Evolutionary conservation across 2,888 invertebrate genomes (phyloP).

Genomic region (Stenoptilia bipunctidactyla): DNA sequence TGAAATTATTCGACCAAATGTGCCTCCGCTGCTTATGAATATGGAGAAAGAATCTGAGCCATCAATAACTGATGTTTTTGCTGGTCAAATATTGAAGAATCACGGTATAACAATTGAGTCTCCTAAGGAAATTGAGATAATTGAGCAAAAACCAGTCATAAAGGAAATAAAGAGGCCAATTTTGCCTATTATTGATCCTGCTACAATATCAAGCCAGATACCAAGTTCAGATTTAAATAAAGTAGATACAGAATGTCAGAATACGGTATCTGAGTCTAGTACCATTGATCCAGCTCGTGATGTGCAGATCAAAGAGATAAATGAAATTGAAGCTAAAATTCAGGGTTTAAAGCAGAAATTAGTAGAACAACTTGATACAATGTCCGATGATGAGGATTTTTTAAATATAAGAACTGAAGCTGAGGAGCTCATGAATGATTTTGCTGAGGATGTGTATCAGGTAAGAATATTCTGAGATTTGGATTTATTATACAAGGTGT

Average conservation of each 20-base stretch:
- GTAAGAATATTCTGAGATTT: too few relatives aligned
- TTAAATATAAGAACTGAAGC: conserved; percentile 76
- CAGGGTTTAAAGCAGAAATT: conserved; percentile 55
- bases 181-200: conserved; percentile 56
- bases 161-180: conserved; percentile 40
- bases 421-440: conserved; percentile 65
- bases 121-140: conserved; percentile 30
- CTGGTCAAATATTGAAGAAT: conserved; percentile 71
- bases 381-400: conserved; percentile 76
- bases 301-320: conserved; percentile 50
- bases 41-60: conserved; percentile 61
- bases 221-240: conserved; percentile 18
- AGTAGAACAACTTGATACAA: conserved; percentile 60
- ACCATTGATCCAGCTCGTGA: conserved; percentile 22
- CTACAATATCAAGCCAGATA: conserved; percentile 39
- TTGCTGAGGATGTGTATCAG: conserved; percentile 61
- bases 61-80: conserved; percentile 75
- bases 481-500: too few relatives aligned
- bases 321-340: conserved; percentile 75
- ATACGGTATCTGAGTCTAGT: conserved; percentile 16
- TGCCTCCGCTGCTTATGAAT: conserved; percentile 59
- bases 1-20: conserved; percentile 53
- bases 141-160: conserved; percentile 31
- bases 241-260: conserved; percentile 9
- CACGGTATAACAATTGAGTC: conserved; percentile 48